These are phyloP conservation scores for Pelecanoides urinatrix DNA, from an alignment of 2,113 vertebrate genomes.

Conservation along the genomic window DNA sequence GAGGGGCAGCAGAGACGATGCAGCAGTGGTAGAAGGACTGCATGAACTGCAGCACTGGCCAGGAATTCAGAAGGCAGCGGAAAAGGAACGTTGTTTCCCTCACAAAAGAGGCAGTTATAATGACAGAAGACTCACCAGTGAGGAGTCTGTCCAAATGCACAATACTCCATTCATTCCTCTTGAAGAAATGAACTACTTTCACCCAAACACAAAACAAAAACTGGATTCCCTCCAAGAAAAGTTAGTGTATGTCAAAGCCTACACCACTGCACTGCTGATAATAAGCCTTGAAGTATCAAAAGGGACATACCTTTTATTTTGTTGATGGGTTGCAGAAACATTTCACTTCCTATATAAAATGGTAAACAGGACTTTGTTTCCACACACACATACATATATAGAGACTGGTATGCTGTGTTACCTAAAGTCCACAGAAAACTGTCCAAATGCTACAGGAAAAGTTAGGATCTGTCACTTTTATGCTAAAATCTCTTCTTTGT, in stretches of 20 bases:
- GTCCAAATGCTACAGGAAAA: not conserved
- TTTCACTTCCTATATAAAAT: not conserved
- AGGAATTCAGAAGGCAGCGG: not conserved
- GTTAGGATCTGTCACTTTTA: not conserved
- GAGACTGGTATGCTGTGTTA: not conserved
- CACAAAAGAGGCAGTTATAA: not conserved
- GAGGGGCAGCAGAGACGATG: not conserved
- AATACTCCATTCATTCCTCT: not conserved
- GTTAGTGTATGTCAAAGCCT: not conserved
- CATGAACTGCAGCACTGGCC: not conserved
- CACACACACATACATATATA: not conserved
- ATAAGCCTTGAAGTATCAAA: not conserved
- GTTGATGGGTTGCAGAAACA: not conserved
- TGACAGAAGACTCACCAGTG: not conserved
- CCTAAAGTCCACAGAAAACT: not conserved
- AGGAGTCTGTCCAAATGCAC: not conserved
- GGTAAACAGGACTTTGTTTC: not conserved
- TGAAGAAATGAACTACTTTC: not conserved
- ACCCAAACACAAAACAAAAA: not conserved
- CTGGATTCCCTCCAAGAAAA: not conserved
- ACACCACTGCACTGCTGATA: not conserved
- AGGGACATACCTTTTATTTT: not conserved
- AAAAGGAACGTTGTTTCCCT: not conserved
- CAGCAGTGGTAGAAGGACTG: not conserved
- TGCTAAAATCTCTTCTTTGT: not conserved